Evolutionary conservation across 2,113 vertebrate genomes (phyloP).

Genomic region (Phrynocephalus versicolor): DNA sequence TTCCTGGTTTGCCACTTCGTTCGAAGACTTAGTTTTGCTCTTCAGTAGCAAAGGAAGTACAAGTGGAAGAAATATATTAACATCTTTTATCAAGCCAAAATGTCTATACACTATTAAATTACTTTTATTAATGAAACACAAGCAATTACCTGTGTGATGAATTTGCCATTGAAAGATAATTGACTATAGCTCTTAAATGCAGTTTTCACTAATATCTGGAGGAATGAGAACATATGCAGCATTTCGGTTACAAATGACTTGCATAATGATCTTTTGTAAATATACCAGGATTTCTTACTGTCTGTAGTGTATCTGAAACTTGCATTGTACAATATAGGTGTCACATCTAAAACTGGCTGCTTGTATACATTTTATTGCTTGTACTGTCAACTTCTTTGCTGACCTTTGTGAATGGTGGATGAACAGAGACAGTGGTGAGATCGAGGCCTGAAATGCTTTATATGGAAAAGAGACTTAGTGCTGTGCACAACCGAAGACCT

Average conservation of each 20-base stretch:
- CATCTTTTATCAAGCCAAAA: slow-evolving; percentile 63
- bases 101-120: slow-evolving; percentile 56
- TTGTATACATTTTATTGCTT: slow-evolving; percentile 63
- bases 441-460: slow-evolving; percentile 68
- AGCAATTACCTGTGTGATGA: slow-evolving; percentile 42
- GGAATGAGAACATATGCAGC: slow-evolving; percentile 47
- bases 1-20: slow-evolving; percentile 59
- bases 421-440: slow-evolving; percentile 50
- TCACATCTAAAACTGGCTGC: slow-evolving; percentile 40
- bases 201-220: slow-evolving; percentile 58
- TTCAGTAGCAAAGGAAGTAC: slow-evolving; percentile 45
- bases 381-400: slow-evolving; percentile 63
- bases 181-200: slow-evolving; percentile 69
- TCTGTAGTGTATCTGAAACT: slow-evolving; percentile 49
- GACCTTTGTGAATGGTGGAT: slow-evolving; percentile 46
- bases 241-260: slow-evolving; percentile 57
- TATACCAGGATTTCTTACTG: slow-evolving; percentile 63
- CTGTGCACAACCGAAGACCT: slow-evolving; percentile 63
- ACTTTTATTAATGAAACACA: slow-evolving; percentile 73
- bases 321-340: slow-evolving; percentile 52
- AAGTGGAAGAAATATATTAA: slow-evolving; percentile 57
- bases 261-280: slow-evolving; percentile 71
- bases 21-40: slow-evolving; percentile 52
- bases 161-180: slow-evolving; percentile 50
- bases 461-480: slow-evolving; percentile 65